Base-by-base conservation (phyloP, 1,140 invertebrate genomes). In the Cherax destructor region DNA sequence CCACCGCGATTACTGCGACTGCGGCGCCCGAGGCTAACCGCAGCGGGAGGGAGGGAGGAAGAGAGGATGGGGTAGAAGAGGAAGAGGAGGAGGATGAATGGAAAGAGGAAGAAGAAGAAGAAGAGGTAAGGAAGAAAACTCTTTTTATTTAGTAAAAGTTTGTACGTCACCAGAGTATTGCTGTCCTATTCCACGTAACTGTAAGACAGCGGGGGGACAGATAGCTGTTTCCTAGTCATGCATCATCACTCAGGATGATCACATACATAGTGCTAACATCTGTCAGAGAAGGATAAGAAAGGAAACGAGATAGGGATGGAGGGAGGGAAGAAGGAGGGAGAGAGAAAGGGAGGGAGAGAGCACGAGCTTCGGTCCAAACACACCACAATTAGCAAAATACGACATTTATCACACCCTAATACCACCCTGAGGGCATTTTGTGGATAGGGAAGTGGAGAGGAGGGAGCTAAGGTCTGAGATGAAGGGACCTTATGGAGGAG, bases 381-480 rank as follows among this genome's bases (percentile, higher is more conserved):
- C 86, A 74, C 59, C 78, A 83, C 79, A 88, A 83, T 88, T 65
- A 88, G 79, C 79, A 88, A 88, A 83, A 83, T 52, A 59, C 76
- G 78, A n/a, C 65, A 49, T 74, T 85, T 85, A 74, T 85, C 83
- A 85, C 83, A 85, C 41, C 69, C 24, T 21, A 47, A 18, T 18
- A 65, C 21, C n/a, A 65, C 69, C 69, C 69, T 74, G 69, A 6
- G 9, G 69, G n/a, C n/a, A 21, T 74, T 5, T 74, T 74, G 69
- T 9, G 7, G 0, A 7, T 41, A 9, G 69, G 30, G 69, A 11
- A 30, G 69, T 9, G n/a, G n/a, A 30, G 69, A 30, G n/a, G n/a
- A 74, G 69, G 69, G 69, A 69, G 16, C 30, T 3, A n/a, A 24
- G 7, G 18, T 18, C 18, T 11, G 65, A 69, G 65, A 18, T 18